Evolutionary conservation across 2,113 vertebrate genomes (phyloP), one percentile per base, ranked within the genome.

Genomic region (Hydropotes inermis): DNA sequence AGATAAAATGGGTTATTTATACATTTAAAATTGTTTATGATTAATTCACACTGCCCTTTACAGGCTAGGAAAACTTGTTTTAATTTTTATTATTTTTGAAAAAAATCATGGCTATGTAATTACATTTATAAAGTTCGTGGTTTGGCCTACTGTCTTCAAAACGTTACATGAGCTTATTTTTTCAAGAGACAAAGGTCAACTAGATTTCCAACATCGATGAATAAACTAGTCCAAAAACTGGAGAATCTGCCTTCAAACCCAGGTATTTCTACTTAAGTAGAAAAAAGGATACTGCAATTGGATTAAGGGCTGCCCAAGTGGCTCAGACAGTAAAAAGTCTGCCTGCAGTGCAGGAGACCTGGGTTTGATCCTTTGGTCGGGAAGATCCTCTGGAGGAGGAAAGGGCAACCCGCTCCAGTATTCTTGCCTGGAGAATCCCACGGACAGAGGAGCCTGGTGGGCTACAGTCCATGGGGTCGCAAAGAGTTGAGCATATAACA

Each of bases 361-460:
- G 39, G 6, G 23, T 76, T 43, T 39, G 3, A 27, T 3, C 36
- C 12, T 36, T 43, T 1, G 39, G 36, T 14, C 0, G 12, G 70
- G 70, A 76, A 27, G 36, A 76, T 43, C 23, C 70, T 19, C 5
- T 70, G 19, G 67, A 70, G 67, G 9, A 70, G 19, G 67, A 23
- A 39, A 70, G 12, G 67, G 67, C n/a, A 39, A 21, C 19, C 64
- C 67, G 6, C 67, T 70, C 10, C n/a, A 39, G n/a, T 23, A 12
- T 70, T 39, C n/a, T 70, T 39, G n/a, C 67, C 67, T 70, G 67
- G 67, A 70, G 10, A 39, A 23, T 23, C 67, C n/a, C n/a, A 6
- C 1, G 10, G n/a, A 39, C 19, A 39, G 67, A 70, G n/a, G 5
- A 39, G 67, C 19, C 67, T 39, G n/a, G 67, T 1, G 10, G 5